phyloP scores from a whole-genome alignment of 2,113 vertebrate genomes.

The Scatophagus argus region DNA sequence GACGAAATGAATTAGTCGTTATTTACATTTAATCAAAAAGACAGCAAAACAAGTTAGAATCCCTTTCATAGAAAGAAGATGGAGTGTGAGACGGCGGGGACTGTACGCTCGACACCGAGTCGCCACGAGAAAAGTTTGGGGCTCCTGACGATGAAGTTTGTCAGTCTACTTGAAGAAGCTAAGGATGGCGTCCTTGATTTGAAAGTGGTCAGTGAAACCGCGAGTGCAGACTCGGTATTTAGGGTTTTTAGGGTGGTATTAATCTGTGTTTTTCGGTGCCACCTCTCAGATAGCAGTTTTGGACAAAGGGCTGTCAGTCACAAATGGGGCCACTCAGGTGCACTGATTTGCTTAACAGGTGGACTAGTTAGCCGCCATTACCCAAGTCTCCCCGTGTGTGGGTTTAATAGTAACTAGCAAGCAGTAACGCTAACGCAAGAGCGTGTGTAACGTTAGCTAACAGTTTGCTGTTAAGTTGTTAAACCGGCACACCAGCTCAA shows the following conservation, averaged over 20 bases:
- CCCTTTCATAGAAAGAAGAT: constrained; percentile 48
- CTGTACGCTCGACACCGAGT: constrained; percentile 75
- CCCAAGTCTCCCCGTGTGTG: neutral
- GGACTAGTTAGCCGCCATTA: constrained; percentile 61
- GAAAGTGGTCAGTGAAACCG: constrained; percentile 85
- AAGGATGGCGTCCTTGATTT: constrained; percentile 86
- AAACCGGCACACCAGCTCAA: neutral
- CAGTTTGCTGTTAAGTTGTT: neutral
- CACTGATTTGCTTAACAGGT: constrained; percentile 63
- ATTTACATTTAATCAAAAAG: neutral
- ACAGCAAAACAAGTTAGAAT: neutral
- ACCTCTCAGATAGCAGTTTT: constrained; percentile 2
- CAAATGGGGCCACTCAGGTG: constrained; percentile 56
- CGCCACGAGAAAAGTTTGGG: constrained; percentile 89
- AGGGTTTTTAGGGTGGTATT: neutral
- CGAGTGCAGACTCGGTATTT: neutral
- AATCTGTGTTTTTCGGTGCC: neutral
- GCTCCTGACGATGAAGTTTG: constrained; percentile 86
- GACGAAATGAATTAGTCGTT: constrained; percentile 1
- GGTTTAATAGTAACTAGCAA: neutral
- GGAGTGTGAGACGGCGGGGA: constrained; percentile 73
- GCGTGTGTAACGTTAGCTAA: neutral
- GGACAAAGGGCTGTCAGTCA: constrained; percentile 64
- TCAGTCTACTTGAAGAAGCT: constrained; percentile 82
- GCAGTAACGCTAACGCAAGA: neutral